These are phyloP conservation scores for Crotophaga sulcirostris DNA, from an alignment of 2,113 vertebrate genomes.

Conservation along the genomic window DNA sequence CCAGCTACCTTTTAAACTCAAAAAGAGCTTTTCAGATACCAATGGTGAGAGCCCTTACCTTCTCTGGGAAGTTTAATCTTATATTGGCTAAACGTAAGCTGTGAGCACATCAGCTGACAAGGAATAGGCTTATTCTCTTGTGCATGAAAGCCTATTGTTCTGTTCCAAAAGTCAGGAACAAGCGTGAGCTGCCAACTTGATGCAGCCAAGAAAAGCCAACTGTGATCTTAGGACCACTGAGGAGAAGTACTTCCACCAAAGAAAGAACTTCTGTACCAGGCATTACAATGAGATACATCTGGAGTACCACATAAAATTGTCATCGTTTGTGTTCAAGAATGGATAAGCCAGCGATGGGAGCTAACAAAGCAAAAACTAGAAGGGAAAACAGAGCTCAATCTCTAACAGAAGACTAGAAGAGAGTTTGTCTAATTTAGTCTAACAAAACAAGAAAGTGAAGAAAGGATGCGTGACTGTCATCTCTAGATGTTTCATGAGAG, in stretches of 20 bases:
- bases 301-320: not conserved
- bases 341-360: not conserved
- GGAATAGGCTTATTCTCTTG: not conserved
- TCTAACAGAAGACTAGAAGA: not conserved
- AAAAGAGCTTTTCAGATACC: not conserved
- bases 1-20: not conserved
- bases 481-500: not conserved
- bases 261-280: not conserved
- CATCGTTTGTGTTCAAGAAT: not conserved
- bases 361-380: not conserved
- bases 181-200: not conserved
- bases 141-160: not conserved
- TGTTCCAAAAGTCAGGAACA: not conserved
- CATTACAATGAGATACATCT: not conserved
- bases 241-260: not conserved
- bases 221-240: not conserved
- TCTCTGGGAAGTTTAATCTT: not conserved
- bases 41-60: not conserved
- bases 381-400: not conserved
- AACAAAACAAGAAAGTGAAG: not conserved
- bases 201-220: constrained; percentile 5
- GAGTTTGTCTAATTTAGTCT: not conserved
- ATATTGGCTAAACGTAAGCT: not conserved
- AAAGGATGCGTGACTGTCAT: not conserved
- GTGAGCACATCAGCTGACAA: not conserved